These are phyloP conservation scores for Cydia splendana DNA, from an alignment of 1,140 invertebrate species.

Conservation along the genomic window DNA sequence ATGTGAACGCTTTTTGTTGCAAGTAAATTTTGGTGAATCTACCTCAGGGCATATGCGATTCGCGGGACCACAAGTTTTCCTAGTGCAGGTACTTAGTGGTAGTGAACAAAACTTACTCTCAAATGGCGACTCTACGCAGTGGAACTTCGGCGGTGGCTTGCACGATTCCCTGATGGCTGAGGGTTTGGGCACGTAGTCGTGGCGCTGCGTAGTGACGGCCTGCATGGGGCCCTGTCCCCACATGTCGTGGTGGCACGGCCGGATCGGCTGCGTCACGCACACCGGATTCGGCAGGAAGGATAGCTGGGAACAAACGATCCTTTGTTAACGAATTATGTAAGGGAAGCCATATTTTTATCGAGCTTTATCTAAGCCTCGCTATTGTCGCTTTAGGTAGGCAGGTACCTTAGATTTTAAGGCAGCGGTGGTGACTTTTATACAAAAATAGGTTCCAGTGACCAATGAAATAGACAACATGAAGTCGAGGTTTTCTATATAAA, in stretches of 20 bases:
- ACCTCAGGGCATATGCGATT: background rate
- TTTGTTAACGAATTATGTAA: background rate
- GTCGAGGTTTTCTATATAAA: no score
- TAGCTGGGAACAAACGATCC: conserved; percentile 45
- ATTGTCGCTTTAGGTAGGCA: no score
- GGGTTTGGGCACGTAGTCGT: conserved; percentile 86
- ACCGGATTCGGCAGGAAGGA: conserved; percentile 71
- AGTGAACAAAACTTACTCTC: conserved; percentile 35
- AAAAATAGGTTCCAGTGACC: no score
- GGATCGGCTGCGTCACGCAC: conserved; percentile 63
- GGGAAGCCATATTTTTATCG: no score
- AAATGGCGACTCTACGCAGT: conserved; percentile 60
- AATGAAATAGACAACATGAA: no score
- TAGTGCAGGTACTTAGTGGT: no score
- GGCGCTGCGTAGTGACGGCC: conserved; percentile 85
- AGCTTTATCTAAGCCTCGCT: no score
- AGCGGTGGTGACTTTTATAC: no score
- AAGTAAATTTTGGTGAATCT: background rate
- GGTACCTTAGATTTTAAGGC: no score
- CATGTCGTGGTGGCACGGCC: conserved; percentile 75
- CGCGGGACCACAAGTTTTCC: no score
- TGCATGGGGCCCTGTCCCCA: conserved; percentile 85
- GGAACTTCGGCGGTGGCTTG: conserved; percentile 70
- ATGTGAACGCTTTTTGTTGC: background rate
- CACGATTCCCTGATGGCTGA: conserved; percentile 59